Evolutionary conservation across 2,888 invertebrate species (phyloP), one percentile per base, ranked within the genome.

Genomic region (Nemapogon koenigi): DNA sequence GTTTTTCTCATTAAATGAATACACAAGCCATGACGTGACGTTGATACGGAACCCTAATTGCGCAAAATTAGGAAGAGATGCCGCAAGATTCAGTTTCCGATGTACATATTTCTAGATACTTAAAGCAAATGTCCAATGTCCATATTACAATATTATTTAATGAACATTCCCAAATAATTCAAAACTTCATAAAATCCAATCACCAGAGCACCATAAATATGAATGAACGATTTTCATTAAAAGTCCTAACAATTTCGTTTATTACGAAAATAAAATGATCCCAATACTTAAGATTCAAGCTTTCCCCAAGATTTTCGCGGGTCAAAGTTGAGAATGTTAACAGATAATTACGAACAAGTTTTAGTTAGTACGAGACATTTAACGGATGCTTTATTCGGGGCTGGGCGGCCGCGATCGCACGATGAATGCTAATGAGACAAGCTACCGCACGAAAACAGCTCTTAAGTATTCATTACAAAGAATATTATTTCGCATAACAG

Each of bases 311-410:
- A 72, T 73, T 71, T 70, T 57, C 67, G 64, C 71, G 71, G 66
- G 75, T 75, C 75, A 73, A 73, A 76, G 71, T 76, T 78, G 62
- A 68, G 64, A 72, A 73, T 78, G 75, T 78, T 76, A 76, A 76
- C 78, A 78, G 76, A 78, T 78, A 76, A 78, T 78, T 76, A 76
- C 67, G 63, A 60, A 61, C 62, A 75, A 76, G 75, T 75, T 75
- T 73, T 62, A 68, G 68, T 70, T 62, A 68, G 70, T 70, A 70
- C 71, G 73, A 73, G 76, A 78, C 75, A 76, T 78, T 78, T 78
- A 78, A 73, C 78, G 75, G 76, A 73, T 75, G 78, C 71, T 78
- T 76, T 70, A 69, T 71, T 71, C 67, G 68, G 66, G 66, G 62
- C 63, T 67, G 68, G 55, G 67, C 63, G 64, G 70, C 63, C 70